A percentile compares a stretch with the other conserved stretches of the same genome.
These are phyloP conservation scores for Heterohyrax brucei DNA, from an alignment of 2,797 vertebrate species.

Conservation along the genomic window DNA sequence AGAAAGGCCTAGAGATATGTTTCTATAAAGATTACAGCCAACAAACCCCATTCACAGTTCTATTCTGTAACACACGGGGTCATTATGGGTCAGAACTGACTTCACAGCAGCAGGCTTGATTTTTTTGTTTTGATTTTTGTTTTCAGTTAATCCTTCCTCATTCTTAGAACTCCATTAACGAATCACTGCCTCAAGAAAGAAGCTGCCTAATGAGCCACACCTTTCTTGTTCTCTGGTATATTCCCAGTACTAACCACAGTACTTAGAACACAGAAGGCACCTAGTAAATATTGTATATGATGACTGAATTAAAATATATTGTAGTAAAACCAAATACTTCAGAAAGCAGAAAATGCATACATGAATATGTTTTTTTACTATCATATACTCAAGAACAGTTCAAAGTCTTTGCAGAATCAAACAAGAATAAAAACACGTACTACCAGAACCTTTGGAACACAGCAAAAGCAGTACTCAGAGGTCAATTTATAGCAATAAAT, in stretches of 20 bases:
- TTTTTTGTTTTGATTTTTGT: too few relatives aligned
- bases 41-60: too few relatives aligned
- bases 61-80: too few relatives aligned
- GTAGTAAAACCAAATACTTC: not conserved
- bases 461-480: too few relatives aligned
- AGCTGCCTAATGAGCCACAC: not conserved
- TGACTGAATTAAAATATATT: not conserved
- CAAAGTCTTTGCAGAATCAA: not conserved
- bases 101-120: too few relatives aligned
- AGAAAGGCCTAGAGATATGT: too few relatives aligned
- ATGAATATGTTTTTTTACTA: conserved; percentile 1
- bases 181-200: not conserved
- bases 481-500: too few relatives aligned
- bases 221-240: not conserved
- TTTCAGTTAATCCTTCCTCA: not conserved
- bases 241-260: not conserved
- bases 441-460: too few relatives aligned
- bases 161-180: not conserved
- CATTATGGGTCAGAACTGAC: too few relatives aligned
- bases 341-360: conserved; percentile 29
- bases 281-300: not conserved
- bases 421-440: too few relatives aligned
- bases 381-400: not conserved
- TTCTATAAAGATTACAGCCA: too few relatives aligned
- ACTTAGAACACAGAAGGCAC: not conserved